Percentiles rank a stretch among this genome's conserved stretches.
These are phyloP conservation scores for Rallus limicola DNA, from an alignment of 2,113 vertebrate genomes.

Conservation along the genomic window DNA sequence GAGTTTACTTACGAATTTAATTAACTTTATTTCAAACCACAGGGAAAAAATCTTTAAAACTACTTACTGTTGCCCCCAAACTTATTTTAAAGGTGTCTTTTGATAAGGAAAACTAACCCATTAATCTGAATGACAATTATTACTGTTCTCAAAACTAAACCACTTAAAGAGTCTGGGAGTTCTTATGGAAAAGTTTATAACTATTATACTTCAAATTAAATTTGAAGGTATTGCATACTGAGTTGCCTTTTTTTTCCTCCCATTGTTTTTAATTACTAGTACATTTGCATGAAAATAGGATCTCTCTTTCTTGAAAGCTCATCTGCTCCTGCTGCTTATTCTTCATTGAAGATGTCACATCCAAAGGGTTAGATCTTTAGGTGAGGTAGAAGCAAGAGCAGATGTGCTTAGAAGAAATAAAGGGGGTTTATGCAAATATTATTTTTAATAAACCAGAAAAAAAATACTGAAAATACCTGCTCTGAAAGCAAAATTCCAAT, in stretches of 20 bases:
- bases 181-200: slow-evolving; percentile 52
- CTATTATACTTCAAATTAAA: slow-evolving; percentile 49
- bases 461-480: slow-evolving; percentile 15
- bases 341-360: slow-evolving; percentile 58
- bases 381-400: slow-evolving; percentile 58
- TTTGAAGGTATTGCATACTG: slow-evolving; percentile 46
- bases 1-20: slow-evolving; percentile 4
- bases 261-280: slow-evolving; percentile 65
- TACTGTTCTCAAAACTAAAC: slow-evolving; percentile 36
- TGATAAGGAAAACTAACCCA: slow-evolving; percentile 26
- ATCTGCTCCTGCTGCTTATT: slow-evolving; percentile 62
- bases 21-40: neutral
- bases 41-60: neutral
- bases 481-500: neutral
- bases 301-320: slow-evolving; percentile 67
- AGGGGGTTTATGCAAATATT: slow-evolving; percentile 54
- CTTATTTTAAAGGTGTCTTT: slow-evolving; percentile 25
- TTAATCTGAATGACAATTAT: slow-evolving; percentile 57
- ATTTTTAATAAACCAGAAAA: slow-evolving; percentile 57
- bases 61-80: neutral
- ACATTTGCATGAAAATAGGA: slow-evolving; percentile 69
- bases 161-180: slow-evolving; percentile 26
- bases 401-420: slow-evolving; percentile 54
- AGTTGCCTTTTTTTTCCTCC: slow-evolving; percentile 42
- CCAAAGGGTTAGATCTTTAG: slow-evolving; percentile 53